Percentiles rank a stretch among this genome's conserved stretches.
Evolutionary conservation across 2,113 vertebrate genomes (phyloP).

Genomic region (Odobenus rosmarus): DNA sequence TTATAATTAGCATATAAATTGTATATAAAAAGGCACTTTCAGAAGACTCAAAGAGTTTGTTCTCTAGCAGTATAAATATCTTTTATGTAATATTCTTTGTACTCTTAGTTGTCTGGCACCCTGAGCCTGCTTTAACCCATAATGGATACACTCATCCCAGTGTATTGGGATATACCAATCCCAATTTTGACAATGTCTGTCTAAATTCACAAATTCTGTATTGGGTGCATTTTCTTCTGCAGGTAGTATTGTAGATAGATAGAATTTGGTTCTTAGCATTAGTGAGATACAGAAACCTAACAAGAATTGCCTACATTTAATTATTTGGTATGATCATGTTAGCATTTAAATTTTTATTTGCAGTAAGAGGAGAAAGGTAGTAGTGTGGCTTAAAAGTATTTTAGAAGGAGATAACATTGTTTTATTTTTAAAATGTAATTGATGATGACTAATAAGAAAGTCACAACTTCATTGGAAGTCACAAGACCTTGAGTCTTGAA

Average conservation of each 20-base stretch:
- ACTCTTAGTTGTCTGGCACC: background rate
- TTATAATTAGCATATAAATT: conserved; percentile 59
- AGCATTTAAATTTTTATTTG: conserved; percentile 31
- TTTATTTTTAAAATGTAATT: background rate
- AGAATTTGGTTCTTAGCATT: conserved; percentile 25
- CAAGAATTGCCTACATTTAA: background rate
- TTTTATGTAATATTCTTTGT: background rate
- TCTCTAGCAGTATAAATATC: background rate
- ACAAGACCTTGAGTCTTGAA: background rate
- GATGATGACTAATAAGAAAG: background rate
- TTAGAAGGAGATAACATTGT: background rate
- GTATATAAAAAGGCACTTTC: conserved; percentile 27
- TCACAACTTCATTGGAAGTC: background rate
- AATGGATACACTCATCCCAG: background rate
- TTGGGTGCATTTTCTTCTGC: background rate
- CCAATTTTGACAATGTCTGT: background rate
- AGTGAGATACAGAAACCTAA: background rate
- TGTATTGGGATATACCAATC: background rate
- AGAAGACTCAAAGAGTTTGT: background rate
- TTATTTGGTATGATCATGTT: background rate
- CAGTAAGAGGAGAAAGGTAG: background rate
- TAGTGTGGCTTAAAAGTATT: background rate
- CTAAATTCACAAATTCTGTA: background rate
- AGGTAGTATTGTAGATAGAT: background rate
- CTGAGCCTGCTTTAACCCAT: background rate